Evolutionary conservation across 2,113 vertebrate genomes (phyloP), one percentile per base, ranked within the genome.

Genomic region (Pteruthius melanotis): DNA sequence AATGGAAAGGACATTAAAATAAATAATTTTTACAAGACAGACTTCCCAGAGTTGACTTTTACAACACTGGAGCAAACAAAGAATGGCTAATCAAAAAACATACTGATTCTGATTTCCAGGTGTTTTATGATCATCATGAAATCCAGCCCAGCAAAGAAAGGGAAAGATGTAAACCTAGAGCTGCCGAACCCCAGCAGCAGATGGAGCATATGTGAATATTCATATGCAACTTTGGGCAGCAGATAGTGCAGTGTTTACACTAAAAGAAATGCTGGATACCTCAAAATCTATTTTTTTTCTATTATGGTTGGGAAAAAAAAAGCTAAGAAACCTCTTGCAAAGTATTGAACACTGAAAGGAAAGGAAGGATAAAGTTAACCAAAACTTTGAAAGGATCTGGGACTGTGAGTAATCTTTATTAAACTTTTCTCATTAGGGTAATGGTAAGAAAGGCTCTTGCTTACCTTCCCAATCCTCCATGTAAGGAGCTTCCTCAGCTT

Each of bases 401-500:
- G 52, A 60, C 19, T 69, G 0, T n/a, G 54, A 79, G 31, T 42
- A 90, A 66, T 17, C 39, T 30, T 70, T 49, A 42, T 6, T 42
- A 31, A 27, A 53, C 53, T 82, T 49, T 61, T 37, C 63, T 65
- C 3, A 1, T 60, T 19, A 72, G 31, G 16, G 27, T 91, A 92
- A 79, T 13, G 23, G 23, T 79, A 89, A 78, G 28, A 78, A 78
- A 80, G 60, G 47, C 30, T 27, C 33, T 14, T 11, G 2, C 75
- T 94, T 96, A 99, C 99, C 98, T 98, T 99, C 98, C 98, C 98
- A 99, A 47, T 98, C 98, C 10, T 98, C 97, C 93, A 98, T 97
- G 54, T 99, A 99, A 18, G 99, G 98, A 47, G 98, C 98, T 96
- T 99, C 98, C 95, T 99, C 99, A 6, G 95, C 97, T 95, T 98